phyloP scores from a whole-genome alignment of 2,888 invertebrate genomes.

The Platynereis dumerilii region DNA sequence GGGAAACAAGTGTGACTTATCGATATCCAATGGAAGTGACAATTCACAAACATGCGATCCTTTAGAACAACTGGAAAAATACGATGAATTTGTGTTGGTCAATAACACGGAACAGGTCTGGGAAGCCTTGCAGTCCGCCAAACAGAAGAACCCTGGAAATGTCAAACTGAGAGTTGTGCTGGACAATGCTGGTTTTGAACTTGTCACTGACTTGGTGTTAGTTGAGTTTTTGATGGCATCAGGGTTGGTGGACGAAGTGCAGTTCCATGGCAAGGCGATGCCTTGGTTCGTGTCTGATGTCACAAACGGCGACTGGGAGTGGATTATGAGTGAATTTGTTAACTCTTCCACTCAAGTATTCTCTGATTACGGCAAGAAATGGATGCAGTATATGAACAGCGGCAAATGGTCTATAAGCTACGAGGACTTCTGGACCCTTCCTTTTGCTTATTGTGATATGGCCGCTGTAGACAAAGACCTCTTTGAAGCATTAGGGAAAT shows the following conservation, averaged over 20 bases:
- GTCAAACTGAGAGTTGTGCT: conserved; percentile 68
- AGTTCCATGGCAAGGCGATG: conserved; percentile 84
- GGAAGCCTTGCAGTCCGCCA: conserved; percentile 57
- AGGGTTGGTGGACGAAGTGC: conserved; percentile 72
- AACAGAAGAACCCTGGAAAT: conserved; percentile 29
- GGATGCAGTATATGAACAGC: conserved; percentile 67
- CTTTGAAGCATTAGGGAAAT: conserved; percentile 74
- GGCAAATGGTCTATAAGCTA: conserved; percentile 53
- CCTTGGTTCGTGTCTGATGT: conserved; percentile 98
- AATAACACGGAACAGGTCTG: conserved; percentile 71
- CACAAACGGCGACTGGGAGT: conserved; percentile 76
- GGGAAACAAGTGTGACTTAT: conserved; percentile 95
- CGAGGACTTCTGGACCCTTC: conserved; percentile 82
- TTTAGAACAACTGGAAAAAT: conserved; percentile 67
- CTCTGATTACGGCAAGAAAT: conserved; percentile 64
- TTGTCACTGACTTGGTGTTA: conserved; percentile 86
- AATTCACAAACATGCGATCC: conserved; percentile 69
- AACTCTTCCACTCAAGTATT: conserved; percentile 40
- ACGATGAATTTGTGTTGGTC: conserved; percentile 70
- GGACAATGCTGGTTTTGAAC: conserved; percentile 94
- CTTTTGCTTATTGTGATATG: conserved; percentile 83
- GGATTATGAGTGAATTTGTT: conserved; percentile 68
- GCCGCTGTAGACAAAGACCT: conserved; percentile 71
- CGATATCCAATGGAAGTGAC: conserved; percentile 77
- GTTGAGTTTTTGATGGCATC: conserved; percentile 78